These are phyloP conservation scores for Coregonus clupeaformis DNA, from an alignment of 2,113 vertebrate species.

Conservation along the genomic window DNA sequence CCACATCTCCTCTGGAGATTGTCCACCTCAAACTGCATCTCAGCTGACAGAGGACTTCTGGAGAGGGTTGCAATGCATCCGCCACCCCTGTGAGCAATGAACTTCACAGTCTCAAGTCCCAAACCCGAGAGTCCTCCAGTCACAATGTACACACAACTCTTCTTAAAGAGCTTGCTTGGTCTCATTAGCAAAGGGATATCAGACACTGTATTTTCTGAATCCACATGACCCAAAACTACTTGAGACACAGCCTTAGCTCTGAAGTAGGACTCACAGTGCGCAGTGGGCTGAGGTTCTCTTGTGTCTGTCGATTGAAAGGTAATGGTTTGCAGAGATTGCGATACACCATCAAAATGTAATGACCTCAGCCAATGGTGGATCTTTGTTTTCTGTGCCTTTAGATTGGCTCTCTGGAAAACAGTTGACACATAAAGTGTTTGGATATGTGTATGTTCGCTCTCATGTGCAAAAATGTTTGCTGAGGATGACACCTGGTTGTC, in stretches of 20 bases:
- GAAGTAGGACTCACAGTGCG: constrained; percentile 74
- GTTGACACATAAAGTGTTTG: constrained; percentile 62
- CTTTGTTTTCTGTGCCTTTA: constrained; percentile 61
- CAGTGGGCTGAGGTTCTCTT: background rate
- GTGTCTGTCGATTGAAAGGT: constrained; percentile 42
- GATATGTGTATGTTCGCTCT: constrained; percentile 64
- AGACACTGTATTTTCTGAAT: constrained; percentile 46
- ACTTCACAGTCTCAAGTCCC: constrained; percentile 85
- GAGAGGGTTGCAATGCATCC: constrained; percentile 78
- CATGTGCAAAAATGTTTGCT: constrained; percentile 38
- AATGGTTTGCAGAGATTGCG: constrained; percentile 54
- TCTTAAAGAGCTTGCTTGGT: constrained; percentile 69
- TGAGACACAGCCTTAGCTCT: constrained; percentile 56
- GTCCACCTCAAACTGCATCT: constrained; percentile 71
- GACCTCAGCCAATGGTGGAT: constrained; percentile 72
- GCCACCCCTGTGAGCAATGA: constrained; percentile 78
- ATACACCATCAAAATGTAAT: constrained; percentile 57
- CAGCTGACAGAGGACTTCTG: constrained; percentile 60
- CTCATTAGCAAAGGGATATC: constrained; percentile 61
- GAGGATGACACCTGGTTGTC: constrained; percentile 50
- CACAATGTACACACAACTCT: constrained; percentile 76
- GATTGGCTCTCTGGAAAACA: constrained; percentile 75
- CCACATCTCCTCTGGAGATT: constrained; percentile 62
- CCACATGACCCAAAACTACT: constrained; percentile 59
- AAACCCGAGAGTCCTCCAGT: constrained; percentile 83